Base-by-base conservation (phyloP, 2,888 invertebrate species). In the Amiota mariae region DNA sequence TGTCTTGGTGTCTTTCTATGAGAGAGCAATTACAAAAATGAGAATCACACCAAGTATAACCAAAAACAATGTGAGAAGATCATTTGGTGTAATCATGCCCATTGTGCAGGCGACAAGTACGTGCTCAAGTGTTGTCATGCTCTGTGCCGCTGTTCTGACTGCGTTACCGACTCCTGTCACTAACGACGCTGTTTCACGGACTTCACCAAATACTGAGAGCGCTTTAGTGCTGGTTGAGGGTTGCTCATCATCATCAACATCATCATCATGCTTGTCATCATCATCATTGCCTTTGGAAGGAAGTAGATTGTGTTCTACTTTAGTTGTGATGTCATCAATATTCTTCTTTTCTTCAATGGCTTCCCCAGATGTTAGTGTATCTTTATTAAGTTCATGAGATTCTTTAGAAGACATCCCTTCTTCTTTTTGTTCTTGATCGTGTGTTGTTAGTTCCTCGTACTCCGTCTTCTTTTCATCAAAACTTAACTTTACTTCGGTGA, bases 91-190 rank as follows among this genome's bases (percentile, higher is more conserved):
- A 75, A 89, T 84, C 89, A 95, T 90, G 88, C 94, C 93, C 91
- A 94, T 94, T 87, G 94, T 92, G 91, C 94, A 94, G 93, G 94
- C 94, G 92, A 95, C 91, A 91, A 94, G 92, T 91, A 94, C 90
- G 88, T 93, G 92, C 91, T 93, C 88, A 75, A 89, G 81, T 76
- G 88, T 84, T 72, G 89, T 88, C 82, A 87, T 84, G 72, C 85
- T 80, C 78, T 87, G 82, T 72, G 82, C 82, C 75, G 79, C 76
- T 70, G 75, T 81, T 67, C 77, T 77, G 71, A 57, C 63, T 75
- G 13, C 51, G 9, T 24, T 49, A 1, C 51, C 79, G 79, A 20
- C 64, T 8, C 47, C 56, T 24, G 46, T 68, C 18, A 77, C 74
- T 61, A 72, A 76, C 18, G 54, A 63, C 72, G 78, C 64, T 59